phyloP scores from a whole-genome alignment of 2,113 vertebrate genomes.

The Redunca redunca region DNA sequence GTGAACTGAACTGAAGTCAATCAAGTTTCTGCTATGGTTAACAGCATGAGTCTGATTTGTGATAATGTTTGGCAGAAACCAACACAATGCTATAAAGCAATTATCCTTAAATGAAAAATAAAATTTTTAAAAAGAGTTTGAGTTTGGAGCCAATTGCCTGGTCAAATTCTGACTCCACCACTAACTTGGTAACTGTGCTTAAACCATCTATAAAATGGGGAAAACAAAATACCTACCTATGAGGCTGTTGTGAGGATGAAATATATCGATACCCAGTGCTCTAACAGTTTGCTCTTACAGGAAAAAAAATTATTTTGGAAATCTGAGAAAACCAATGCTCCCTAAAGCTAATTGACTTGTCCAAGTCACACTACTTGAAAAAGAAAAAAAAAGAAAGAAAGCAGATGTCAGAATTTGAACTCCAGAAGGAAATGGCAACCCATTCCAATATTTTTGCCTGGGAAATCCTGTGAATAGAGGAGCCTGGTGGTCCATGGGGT shows the following conservation, averaged over 20 bases:
- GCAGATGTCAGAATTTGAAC: background rate
- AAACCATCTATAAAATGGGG: background rate
- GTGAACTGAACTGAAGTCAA: background rate
- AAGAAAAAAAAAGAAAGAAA: background rate
- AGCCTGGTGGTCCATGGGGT: background rate
- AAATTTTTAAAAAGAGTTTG: background rate
- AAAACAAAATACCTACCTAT: background rate
- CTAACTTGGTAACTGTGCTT: background rate
- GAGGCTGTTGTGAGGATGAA: background rate
- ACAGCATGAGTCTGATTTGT: background rate
- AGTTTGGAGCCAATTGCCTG: background rate
- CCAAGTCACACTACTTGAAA: background rate
- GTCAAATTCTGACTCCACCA: background rate
- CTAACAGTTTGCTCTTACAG: background rate
- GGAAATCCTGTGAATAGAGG: background rate
- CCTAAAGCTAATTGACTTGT: background rate
- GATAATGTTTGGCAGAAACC: background rate
- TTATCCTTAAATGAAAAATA: background rate
- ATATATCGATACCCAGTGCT: background rate
- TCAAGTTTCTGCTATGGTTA: background rate
- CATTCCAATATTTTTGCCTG: background rate
- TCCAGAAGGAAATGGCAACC: background rate
- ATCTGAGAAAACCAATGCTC: background rate
- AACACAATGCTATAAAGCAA: background rate
- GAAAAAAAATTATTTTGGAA: background rate